These are phyloP conservation scores for Sanderia malayensis DNA, from an alignment of 30 jellyfish, hydroid and myxozoan species.

Conservation along the genomic window DNA sequence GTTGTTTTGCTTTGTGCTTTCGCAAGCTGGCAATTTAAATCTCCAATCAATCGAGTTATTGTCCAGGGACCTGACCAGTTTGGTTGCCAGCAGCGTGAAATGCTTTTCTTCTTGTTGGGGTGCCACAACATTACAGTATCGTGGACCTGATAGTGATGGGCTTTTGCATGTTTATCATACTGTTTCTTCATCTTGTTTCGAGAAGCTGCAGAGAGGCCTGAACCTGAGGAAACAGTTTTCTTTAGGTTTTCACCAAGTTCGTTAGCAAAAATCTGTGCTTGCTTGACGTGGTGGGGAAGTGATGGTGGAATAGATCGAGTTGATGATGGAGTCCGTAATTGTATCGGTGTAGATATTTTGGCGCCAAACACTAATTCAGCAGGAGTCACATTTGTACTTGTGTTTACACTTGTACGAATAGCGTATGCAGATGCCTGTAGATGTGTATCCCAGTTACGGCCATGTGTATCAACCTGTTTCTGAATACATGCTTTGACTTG, in stretches of 20 bases:
- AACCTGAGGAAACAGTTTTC: background rate
- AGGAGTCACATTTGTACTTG: constrained; percentile 3
- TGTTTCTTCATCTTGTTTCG: constrained; percentile 11
- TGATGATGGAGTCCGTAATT: background rate
- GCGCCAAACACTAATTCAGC: constrained; percentile 13
- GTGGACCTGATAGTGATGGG: too few species aligned
- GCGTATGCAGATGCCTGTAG: constrained; percentile 16
- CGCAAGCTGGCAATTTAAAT: too few species aligned
- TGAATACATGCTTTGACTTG: constrained; percentile 36
- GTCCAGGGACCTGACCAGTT: too few species aligned
- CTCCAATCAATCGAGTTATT: too few species aligned
- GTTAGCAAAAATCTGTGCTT: constrained; percentile 13
- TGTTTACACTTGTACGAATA: too few species aligned
- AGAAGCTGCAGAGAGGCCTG: constrained; percentile 1
- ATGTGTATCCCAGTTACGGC: constrained; percentile 19
- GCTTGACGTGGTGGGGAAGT: constrained; percentile 10
- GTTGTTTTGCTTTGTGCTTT: too few species aligned
- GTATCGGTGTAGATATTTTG: background rate
- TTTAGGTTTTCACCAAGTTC: background rate
- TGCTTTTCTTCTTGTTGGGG: too few species aligned
- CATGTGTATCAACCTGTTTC: constrained; percentile 21
- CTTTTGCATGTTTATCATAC: too few species aligned
- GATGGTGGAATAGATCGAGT: constrained; percentile 4
- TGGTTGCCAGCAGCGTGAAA: too few species aligned
- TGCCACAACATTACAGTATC: too few species aligned